Percentiles rank a stretch among this genome's conserved stretches.
phyloP scores from a whole-genome alignment of 2,113 vertebrate genomes.

The Mesocricetus auratus region DNA sequence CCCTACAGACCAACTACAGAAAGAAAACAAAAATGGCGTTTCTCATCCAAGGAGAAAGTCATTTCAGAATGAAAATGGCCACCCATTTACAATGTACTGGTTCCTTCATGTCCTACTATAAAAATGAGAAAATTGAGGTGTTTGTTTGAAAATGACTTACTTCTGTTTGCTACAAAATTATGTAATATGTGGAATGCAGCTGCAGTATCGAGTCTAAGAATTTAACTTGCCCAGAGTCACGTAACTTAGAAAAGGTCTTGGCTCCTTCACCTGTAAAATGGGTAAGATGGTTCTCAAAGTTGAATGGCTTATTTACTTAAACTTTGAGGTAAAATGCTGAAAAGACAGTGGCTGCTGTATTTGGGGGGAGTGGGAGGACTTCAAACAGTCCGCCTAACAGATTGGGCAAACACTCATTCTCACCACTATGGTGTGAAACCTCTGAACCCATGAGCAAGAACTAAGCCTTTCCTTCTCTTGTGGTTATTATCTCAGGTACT shows the following conservation, averaged over 20 bases:
- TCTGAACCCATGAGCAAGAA: background rate
- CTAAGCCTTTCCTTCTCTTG: background rate
- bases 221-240: background rate
- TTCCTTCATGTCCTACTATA: background rate
- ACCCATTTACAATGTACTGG: background rate
- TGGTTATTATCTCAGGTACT: background rate
- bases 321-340: conserved; percentile 9
- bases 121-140: background rate
- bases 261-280: conserved; percentile 39
- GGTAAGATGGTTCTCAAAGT: background rate
- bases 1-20: background rate
- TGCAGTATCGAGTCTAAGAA: conserved; percentile 28
- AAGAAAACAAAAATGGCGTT: background rate
- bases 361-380: background rate
- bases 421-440: background rate
- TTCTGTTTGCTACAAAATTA: conserved; percentile 38
- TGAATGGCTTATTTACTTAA: conserved; percentile 15
- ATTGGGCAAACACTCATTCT: background rate
- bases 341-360: background rate
- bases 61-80: background rate
- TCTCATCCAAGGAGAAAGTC: background rate
- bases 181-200: background rate
- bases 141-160: conserved; percentile 39
- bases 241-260: background rate
- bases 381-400: conserved; percentile 23